Conservation (phyloP, 2,888 invertebrate species). For the Myathropa florea region DNA sequence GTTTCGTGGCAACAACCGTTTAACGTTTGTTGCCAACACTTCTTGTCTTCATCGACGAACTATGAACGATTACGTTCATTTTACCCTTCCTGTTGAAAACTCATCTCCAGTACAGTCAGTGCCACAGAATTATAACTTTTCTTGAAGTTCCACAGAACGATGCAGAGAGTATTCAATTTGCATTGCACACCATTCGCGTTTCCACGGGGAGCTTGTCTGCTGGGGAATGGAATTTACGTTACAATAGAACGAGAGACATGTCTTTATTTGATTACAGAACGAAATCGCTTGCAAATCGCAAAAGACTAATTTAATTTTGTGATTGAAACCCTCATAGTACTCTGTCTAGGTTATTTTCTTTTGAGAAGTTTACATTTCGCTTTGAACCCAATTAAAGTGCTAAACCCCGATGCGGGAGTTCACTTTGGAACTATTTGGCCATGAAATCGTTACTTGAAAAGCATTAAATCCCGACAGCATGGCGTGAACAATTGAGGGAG, state of each 20-base stretch:
- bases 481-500: too few relatives aligned
- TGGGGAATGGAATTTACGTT: not conserved
- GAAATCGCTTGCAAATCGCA: slow-evolving; percentile 7
- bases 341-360: not conserved
- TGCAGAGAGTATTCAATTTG: not conserved
- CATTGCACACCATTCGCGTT: not conserved
- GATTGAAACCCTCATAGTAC: not conserved
- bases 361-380: slow-evolving; percentile 19
- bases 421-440: slow-evolving; percentile 37
- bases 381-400: slow-evolving; percentile 57
- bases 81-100: slow-evolving; percentile 1
- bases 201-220: not conserved
- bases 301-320: slow-evolving; percentile 40
- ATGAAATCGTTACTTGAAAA: slow-evolving; percentile 31
- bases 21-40: slow-evolving; percentile 23
- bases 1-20: slow-evolving; percentile 21
- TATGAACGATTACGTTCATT: slow-evolving; percentile 33
- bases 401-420: slow-evolving; percentile 29
- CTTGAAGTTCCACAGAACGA: not conserved
- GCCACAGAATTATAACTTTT: not conserved
- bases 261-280: slow-evolving; percentile 14
- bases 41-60: slow-evolving; percentile 8
- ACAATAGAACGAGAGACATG: not conserved
- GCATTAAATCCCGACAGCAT: too few relatives aligned
- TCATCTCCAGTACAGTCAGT: too few relatives aligned